phyloP scores from a whole-genome alignment of 2,113 vertebrate genomes.

The human region DNA sequence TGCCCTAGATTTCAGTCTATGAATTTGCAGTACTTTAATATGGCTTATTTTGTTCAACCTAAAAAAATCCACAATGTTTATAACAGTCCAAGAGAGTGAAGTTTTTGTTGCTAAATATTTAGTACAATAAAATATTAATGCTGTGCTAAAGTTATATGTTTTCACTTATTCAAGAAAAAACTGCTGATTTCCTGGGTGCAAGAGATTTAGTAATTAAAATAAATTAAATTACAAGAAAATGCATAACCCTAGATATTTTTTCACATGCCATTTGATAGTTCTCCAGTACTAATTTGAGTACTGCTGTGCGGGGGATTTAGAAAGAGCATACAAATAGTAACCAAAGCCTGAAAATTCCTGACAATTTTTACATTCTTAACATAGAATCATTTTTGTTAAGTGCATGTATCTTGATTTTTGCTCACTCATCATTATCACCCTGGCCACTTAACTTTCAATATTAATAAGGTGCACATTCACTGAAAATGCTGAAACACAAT shows the following conservation, averaged over 20 bases:
- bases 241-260: background rate
- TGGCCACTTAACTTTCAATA: background rate
- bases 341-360: background rate
- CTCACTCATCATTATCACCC: background rate
- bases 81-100: slow-evolving; percentile 3
- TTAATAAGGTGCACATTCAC: background rate
- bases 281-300: background rate
- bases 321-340: background rate
- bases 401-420: background rate
- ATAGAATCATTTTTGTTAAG: background rate
- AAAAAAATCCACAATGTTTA: slow-evolving; percentile 49
- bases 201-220: background rate
- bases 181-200: background rate
- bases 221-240: background rate
- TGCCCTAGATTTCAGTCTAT: slow-evolving; percentile 75
- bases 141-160: background rate
- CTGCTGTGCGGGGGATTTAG: background rate
- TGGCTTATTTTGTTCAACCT: slow-evolving; percentile 44
- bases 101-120: slow-evolving; percentile 6
- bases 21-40: slow-evolving; percentile 54
- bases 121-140: background rate
- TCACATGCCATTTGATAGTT: background rate
- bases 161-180: background rate
- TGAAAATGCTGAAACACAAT: slow-evolving; percentile 62
- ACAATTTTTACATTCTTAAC: background rate